Evolutionary conservation across 2,888 invertebrate species (phyloP).

Genomic region (Thymelicus acteon): DNA sequence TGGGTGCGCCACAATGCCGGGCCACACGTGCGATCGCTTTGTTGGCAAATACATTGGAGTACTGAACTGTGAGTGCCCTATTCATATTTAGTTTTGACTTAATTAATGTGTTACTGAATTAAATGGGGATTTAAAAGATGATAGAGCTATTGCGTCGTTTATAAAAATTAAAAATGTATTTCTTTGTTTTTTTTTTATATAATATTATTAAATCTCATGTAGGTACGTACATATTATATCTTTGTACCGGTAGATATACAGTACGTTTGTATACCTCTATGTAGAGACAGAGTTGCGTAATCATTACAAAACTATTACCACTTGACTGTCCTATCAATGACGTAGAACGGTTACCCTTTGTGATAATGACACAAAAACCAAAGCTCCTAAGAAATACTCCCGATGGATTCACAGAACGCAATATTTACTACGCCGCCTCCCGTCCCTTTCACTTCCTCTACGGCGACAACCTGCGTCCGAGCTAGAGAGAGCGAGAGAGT

Average conservation of each 20-base stretch:
- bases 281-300: not conserved
- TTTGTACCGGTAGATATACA: too few relatives aligned
- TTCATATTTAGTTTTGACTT: not conserved
- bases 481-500: slow-evolving; percentile 56
- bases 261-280: too few relatives aligned
- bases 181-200: too few relatives aligned
- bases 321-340: slow-evolving; percentile 68
- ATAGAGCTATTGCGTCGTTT: too few relatives aligned
- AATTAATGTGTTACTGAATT: slow-evolving; percentile 40
- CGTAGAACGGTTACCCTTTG: slow-evolving; percentile 66
- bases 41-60: slow-evolving; percentile 3
- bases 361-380: slow-evolving; percentile 68
- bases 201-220: too few relatives aligned
- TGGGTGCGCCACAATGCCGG: not conserved
- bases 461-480: slow-evolving; percentile 78
- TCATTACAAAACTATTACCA: slow-evolving; percentile 7
- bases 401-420: slow-evolving; percentile 71
- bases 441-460: slow-evolving; percentile 84
- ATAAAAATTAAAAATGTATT: too few relatives aligned
- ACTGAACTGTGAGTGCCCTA: not conserved
- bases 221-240: too few relatives aligned
- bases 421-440: slow-evolving; percentile 83
- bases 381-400: slow-evolving; percentile 73
- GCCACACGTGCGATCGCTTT: not conserved
- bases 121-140: too few relatives aligned